These are phyloP conservation scores for Crossocerus cetratus DNA, from an alignment of 2,888 invertebrate genomes.

Conservation along the genomic window DNA sequence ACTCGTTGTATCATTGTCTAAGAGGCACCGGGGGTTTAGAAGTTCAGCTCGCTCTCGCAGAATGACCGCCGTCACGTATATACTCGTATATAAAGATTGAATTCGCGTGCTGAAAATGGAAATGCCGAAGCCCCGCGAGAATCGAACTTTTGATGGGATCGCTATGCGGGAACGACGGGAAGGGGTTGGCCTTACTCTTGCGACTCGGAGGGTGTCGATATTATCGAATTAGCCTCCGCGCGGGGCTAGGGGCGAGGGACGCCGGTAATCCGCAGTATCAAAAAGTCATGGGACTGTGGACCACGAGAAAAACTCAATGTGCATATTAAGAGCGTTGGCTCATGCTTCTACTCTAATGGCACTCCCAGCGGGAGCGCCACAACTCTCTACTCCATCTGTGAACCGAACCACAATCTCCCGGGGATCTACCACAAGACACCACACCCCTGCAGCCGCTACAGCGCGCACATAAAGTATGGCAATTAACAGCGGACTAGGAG, in stretches of 20 bases:
- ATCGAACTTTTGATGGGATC: neutral
- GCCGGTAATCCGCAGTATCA: slow-evolving; percentile 34
- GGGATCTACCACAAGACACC: slow-evolving; percentile 51
- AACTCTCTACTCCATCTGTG: slow-evolving; percentile 64
- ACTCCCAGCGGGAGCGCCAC: slow-evolving; percentile 56
- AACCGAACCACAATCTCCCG: slow-evolving; percentile 60
- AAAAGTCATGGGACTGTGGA: slow-evolving; percentile 44
- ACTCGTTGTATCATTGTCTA: too few species aligned
- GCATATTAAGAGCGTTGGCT: slow-evolving; percentile 57
- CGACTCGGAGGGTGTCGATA: slow-evolving; percentile 21
- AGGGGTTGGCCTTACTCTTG: slow-evolving; percentile 17
- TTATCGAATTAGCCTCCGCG: slow-evolving; percentile 44
- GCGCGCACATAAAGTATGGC: slow-evolving; percentile 36
- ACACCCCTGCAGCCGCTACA: slow-evolving; percentile 43
- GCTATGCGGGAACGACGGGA: slow-evolving; percentile 1
- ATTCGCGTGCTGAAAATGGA: neutral
- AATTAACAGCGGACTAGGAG: slow-evolving; percentile 33
- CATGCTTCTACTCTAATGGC: slow-evolving; percentile 56
- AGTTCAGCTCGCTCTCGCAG: too few species aligned
- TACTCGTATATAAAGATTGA: neutral
- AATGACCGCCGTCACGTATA: neutral
- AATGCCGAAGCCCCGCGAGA: neutral
- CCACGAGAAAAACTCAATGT: slow-evolving; percentile 46
- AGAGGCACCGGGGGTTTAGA: too few species aligned
- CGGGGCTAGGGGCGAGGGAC: slow-evolving; percentile 32